Evolutionary conservation across 2,888 invertebrate genomes (phyloP).

Genomic region (Drosophila prostipennis): DNA sequence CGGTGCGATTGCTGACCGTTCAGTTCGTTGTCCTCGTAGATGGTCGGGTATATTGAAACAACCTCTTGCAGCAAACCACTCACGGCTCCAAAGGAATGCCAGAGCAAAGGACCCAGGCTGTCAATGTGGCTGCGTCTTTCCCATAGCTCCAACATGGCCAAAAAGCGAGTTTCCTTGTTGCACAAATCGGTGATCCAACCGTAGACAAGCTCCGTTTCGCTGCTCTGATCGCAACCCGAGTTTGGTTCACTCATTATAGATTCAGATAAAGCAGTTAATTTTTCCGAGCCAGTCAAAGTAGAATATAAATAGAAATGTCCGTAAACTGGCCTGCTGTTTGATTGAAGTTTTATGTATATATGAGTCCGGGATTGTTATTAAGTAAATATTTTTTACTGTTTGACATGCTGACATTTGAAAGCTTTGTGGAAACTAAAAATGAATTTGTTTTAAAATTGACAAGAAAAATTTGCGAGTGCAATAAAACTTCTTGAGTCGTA

Average conservation of each 20-base stretch:
- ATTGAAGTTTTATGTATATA: not conserved
- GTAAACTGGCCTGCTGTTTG: not conserved
- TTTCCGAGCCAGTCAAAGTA: not conserved
- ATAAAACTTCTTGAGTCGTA: no score
- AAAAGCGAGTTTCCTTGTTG: constrained; percentile 16
- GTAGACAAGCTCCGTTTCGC: constrained; percentile 24
- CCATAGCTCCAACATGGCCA: constrained; percentile 45
- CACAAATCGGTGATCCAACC: constrained; percentile 42
- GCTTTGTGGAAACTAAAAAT: no score
- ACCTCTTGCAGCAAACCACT: constrained; percentile 46
- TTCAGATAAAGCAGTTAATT: not conserved
- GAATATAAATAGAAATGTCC: not conserved
- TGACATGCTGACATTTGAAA: no score
- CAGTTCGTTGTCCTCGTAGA: constrained; percentile 17
- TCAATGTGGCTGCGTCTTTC: constrained; percentile 29
- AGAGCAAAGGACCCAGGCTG: constrained; percentile 41
- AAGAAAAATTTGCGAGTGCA: no score
- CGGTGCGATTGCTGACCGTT: constrained; percentile 33
- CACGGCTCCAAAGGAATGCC: constrained; percentile 49
- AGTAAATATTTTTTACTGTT: no score
- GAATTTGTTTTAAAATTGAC: no score
- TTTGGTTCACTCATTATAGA: not conserved
- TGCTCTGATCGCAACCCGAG: constrained; percentile 12
- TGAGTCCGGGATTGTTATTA: no score
- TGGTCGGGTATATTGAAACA: constrained; percentile 18